A percentile compares a stretch with the other conserved stretches of the same genome.
Evolutionary conservation across 1,140 invertebrate species (phyloP).

Genomic region (Bradysia coprophila): DNA sequence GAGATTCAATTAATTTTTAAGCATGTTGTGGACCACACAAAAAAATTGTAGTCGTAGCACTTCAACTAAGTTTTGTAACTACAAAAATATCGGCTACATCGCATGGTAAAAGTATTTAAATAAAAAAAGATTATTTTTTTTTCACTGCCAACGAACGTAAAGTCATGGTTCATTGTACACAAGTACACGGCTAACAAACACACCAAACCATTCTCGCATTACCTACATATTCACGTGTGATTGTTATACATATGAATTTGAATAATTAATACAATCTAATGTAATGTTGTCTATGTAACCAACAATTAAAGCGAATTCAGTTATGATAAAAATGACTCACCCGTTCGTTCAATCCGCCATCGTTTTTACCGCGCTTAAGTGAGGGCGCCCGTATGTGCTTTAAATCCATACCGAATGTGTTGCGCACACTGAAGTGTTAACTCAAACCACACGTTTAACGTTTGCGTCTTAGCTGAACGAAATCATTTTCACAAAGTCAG

Average conservation of each 20-base stretch:
- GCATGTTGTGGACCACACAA: no score
- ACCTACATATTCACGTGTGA: neutral
- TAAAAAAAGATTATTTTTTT: no score
- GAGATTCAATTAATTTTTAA: no score
- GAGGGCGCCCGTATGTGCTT: conserved; percentile 45
- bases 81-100: no score
- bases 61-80: no score
- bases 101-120: no score
- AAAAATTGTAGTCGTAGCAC: no score
- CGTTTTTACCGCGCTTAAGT: conserved; percentile 48
- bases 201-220: neutral
- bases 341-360: conserved; percentile 48
- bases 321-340: conserved; percentile 30
- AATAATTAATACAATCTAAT: neutral
- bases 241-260: neutral
- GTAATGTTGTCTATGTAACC: neutral
- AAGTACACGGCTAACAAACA: neutral
- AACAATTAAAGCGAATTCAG: neutral
- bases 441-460: no score
- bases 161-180: neutral
- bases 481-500: no score
- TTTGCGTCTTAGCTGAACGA: no score
- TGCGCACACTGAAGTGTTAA: no score
- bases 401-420: neutral
- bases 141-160: neutral